Percentiles rank a stretch among this genome's conserved stretches.
phyloP scores from a whole-genome alignment of 1,140 invertebrate species.

The Drosophila subpulchrella region DNA sequence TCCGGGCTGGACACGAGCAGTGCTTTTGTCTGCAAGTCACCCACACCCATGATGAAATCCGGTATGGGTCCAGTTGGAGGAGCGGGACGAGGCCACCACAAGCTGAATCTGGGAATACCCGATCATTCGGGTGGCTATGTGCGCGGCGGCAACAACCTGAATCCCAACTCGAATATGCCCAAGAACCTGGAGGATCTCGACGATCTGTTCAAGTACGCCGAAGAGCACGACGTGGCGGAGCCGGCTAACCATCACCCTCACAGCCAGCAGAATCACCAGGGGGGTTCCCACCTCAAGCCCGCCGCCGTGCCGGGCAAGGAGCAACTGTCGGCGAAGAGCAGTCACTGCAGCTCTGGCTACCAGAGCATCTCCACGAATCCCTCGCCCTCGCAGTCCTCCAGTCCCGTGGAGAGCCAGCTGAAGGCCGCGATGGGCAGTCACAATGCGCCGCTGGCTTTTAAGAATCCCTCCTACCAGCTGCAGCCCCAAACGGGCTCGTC shows the following conservation, averaged over 20 bases:
- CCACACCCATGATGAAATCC: constrained; percentile 85
- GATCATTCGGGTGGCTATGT: constrained; percentile 82
- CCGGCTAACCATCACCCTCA: constrained; percentile 23
- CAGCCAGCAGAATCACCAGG: constrained; percentile 59
- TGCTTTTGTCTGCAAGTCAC: constrained; percentile 86
- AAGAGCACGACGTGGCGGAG: constrained; percentile 87
- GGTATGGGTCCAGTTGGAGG: constrained; percentile 10
- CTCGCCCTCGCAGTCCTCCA: constrained; percentile 93
- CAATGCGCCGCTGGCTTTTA: constrained; percentile 90
- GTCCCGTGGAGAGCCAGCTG: constrained; percentile 89
- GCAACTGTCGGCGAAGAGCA: constrained; percentile 87
- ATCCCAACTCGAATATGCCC: constrained; percentile 85
- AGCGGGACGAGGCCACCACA: constrained; percentile 50
- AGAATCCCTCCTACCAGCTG: constrained; percentile 94
- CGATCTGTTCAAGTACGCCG: constrained; percentile 89
- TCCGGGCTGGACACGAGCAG: constrained; percentile 86
- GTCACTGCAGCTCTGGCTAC: constrained; percentile 94
- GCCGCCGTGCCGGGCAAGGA: constrained; percentile 83
- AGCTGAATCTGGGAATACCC: constrained; percentile 80
- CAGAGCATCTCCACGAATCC: constrained; percentile 92
- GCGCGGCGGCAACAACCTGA: constrained; percentile 64
- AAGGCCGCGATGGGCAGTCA: constrained; percentile 40
- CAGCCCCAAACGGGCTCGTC: constrained; percentile 73
- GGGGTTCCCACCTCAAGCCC: constrained; percentile 54
- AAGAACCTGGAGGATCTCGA: constrained; percentile 89